A percentile compares a stretch with the other conserved stretches of the same genome.
Conservation (phyloP, 2,888 invertebrate species). For the Gasteruption jaculator region DNA sequence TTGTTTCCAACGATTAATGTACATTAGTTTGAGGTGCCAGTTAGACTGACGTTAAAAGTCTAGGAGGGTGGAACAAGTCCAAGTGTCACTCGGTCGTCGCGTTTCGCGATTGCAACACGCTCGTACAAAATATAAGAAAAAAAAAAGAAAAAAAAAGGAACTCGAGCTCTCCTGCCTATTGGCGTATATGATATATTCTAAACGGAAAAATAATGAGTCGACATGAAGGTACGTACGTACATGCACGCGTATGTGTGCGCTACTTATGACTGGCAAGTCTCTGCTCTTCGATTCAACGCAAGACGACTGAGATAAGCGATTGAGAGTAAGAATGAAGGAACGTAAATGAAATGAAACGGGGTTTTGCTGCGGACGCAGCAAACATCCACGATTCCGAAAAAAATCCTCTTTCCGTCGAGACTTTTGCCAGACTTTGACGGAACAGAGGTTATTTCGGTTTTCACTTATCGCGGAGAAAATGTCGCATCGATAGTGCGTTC, state of each 20-base stretch:
- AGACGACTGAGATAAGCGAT: too few species aligned
- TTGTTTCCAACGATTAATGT: conserved; percentile 62
- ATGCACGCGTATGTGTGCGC: conserved; percentile 26
- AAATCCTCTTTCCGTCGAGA: too few species aligned
- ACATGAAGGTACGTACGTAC: conserved; percentile 81
- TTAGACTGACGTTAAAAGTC: conserved; percentile 55
- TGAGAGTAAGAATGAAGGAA: too few species aligned
- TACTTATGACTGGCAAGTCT: conserved; percentile 27
- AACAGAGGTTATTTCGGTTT: too few species aligned
- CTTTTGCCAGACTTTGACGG: too few species aligned
- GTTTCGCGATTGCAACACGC: conserved; percentile 42
- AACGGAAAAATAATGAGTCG: conserved; percentile 81
- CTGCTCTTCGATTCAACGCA: too few species aligned
- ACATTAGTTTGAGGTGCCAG: conserved; percentile 56
- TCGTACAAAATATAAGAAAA: conserved; percentile 10
- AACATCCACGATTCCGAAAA: too few species aligned
- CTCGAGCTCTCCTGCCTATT: conserved; percentile 36
- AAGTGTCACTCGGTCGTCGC: conserved; percentile 27
- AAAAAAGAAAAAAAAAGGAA: conserved; percentile 26
- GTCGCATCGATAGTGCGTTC: too few species aligned
- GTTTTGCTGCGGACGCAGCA: too few species aligned
- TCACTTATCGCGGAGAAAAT: too few species aligned
- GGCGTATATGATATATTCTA: conserved; percentile 51
- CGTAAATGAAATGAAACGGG: too few species aligned
- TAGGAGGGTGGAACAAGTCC: too few species aligned